Base-by-base conservation (phyloP, 2,888 invertebrate species). In the Troides oblongomaculatus region DNA sequence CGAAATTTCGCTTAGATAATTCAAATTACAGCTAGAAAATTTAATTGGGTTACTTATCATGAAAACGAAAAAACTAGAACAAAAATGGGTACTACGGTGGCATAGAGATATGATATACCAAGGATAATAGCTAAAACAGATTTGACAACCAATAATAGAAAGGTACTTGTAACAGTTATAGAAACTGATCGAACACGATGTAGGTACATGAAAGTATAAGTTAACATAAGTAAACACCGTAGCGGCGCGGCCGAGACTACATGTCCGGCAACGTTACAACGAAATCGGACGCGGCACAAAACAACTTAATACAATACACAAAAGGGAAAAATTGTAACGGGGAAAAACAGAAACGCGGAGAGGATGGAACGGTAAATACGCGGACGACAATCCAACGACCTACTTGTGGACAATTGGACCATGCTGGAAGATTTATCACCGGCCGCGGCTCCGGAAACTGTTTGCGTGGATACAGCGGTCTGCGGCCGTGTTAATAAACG, bases 331-430 rank as follows among this genome's bases (percentile, higher is more conserved):
- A 89, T 86, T 87, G 86, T 87, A 87, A 85, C 81, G 82, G 56
- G 82, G 86, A 84, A 87, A 87, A 89, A 86, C 84, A 84, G 79
- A 81, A 83, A 84, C 78, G 81, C 79, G 70, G 62, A 70, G 80
- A 81, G 30, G 79, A 83, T 78, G 81, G 80, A 78, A 81, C 82
- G 82, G 84, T 85, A 87, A 88, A 86, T 88, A 87, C 86, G 81
- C 82, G 78, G 83, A 79, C 82, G 81, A 87, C 88, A 89, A 89
- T 88, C 87, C 84, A 86, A 83, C 87, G 91, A 87, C 89, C 89
- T 81, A 89, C 81, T 89, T 88, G 87, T 74, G 84, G 86, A 89
- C 89, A 89, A 90, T 90, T 89, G 89, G 86, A 84, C 80, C 81
- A 78, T 75, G 78, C 79, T 76, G 76, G 75, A 78, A 87, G 89